Percentiles rank a stretch among this genome's conserved stretches.
phyloP scores from a whole-genome alignment of 2,113 vertebrate species.

The Trematomus loennbergii region DNA sequence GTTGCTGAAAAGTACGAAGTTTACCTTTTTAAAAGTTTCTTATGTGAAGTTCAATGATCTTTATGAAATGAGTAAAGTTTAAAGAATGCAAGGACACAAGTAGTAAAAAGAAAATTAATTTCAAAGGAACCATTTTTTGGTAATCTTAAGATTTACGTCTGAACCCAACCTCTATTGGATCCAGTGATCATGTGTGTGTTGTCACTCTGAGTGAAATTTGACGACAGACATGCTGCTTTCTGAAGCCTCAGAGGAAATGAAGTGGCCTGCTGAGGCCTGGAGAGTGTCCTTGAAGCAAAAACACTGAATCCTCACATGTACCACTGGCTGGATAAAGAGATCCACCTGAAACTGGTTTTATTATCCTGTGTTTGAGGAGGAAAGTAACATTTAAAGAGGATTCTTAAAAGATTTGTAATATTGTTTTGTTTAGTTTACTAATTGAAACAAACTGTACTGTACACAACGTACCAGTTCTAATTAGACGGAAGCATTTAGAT shows the following conservation, averaged over 20 bases:
- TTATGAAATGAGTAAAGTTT: background rate
- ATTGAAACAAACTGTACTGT: background rate
- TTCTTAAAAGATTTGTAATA: background rate
- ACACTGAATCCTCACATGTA: background rate
- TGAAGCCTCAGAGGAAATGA: constrained; percentile 19
- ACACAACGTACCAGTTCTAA: background rate
- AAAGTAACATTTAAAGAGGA: background rate
- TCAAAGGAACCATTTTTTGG: background rate
- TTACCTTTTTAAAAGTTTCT: background rate
- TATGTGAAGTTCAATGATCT: background rate
- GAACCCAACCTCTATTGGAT: background rate
- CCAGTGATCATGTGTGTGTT: background rate
- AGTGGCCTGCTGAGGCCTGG: background rate
- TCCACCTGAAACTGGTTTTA: background rate
- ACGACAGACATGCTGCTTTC: constrained; percentile 36
- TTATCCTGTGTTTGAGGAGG: background rate
- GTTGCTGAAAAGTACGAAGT: background rate
- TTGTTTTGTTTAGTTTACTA: background rate
- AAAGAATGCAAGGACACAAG: background rate
- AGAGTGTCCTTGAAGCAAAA: constrained; percentile 9
- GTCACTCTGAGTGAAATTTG: constrained; percentile 37
- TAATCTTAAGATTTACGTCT: background rate
- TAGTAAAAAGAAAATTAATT: background rate
- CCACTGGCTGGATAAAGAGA: background rate
- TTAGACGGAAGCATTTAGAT: background rate